phyloP scores from a whole-genome alignment of 2,113 vertebrate genomes.

The Machaerirhynchus nigripectus region DNA sequence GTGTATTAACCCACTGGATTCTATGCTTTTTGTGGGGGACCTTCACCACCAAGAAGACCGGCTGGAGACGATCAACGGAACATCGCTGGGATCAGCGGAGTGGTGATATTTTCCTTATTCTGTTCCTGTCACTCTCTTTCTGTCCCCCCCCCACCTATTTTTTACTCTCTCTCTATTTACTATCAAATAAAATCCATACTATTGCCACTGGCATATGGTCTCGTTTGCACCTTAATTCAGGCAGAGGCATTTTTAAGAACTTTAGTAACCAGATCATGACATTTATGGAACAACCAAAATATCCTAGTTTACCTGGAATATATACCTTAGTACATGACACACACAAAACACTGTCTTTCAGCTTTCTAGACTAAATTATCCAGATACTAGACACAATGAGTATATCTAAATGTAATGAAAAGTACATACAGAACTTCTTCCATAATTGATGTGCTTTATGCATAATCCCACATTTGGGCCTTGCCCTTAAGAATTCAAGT shows the following conservation, averaged over 20 bases:
- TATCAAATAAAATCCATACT: not conserved
- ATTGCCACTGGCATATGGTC: not conserved
- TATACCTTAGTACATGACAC: accelerated
- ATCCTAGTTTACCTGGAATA: not conserved
- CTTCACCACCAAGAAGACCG: not conserved
- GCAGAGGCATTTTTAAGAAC: not conserved
- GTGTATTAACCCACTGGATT: not conserved
- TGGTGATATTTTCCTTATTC: not conserved
- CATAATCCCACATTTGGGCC: not conserved
- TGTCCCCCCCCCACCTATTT: not conserved
- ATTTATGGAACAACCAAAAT: not conserved
- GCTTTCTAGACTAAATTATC: not conserved
- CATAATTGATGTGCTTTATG: not conserved
- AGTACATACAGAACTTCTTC: not conserved
- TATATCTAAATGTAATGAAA: not conserved
- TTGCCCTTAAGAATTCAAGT: not conserved
- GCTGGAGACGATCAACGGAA: not conserved
- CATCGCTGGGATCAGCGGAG: not conserved
- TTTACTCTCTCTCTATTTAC: not conserved
- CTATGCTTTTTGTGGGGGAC: not conserved
- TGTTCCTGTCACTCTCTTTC: not conserved
- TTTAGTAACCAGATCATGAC: not conserved
- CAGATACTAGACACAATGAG: not conserved
- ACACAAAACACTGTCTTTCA: not conserved
- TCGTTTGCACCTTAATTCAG: not conserved